Base-by-base conservation (phyloP, 2,113 vertebrate species). In the Malurus elegans region DNA sequence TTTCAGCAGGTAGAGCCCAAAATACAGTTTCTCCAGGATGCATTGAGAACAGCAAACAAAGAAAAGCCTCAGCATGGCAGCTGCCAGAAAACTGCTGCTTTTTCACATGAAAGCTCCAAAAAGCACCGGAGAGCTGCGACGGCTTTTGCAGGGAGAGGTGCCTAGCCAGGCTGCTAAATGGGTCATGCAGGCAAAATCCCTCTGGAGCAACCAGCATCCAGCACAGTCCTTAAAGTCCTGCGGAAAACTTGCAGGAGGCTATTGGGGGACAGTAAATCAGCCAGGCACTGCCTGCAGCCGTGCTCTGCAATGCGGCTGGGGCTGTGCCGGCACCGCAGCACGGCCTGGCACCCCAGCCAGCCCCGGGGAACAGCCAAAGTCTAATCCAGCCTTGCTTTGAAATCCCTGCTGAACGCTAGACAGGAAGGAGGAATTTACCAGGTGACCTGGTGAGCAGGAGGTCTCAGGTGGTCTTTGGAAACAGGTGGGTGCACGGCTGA, bases 251-350 rank as follows among this genome's bases (percentile, higher is more conserved):
- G 72, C 71, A 90, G 72, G 82, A 92, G 84, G 88, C 56, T 19
- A 3, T 93, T 10, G 47, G 51, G 64, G 67, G 75, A 34, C 73
- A 90, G 67, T 88, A 93, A 97, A 93, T 97, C 91, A 92, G 21
- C 2, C 79, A 84, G 69, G 12, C 6, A 3, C 32, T 66, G 83
- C 67, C 71, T 64, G 93, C 67, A 18, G 74, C 20, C 15, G 2
- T 18, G 90, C 88, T 76, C 92, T 34, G 94, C 94, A 96, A 62
- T 85, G 94, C 88, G 32, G 85, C 93, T 88, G 0, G 2, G 75
- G 84, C 84, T 69, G 31, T 9, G 91, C 85, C 0, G 3, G 40
- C 53, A 57, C 90, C 2, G 0, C 2, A 2, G 75, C 91, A 54
- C 0, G 0, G 80, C 73, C 78, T 40, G 73, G 85, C 70, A 72